Evolutionary conservation across 2,888 invertebrate species (phyloP), one percentile per base, ranked within the genome.

Genomic region (Heliconius erato): DNA sequence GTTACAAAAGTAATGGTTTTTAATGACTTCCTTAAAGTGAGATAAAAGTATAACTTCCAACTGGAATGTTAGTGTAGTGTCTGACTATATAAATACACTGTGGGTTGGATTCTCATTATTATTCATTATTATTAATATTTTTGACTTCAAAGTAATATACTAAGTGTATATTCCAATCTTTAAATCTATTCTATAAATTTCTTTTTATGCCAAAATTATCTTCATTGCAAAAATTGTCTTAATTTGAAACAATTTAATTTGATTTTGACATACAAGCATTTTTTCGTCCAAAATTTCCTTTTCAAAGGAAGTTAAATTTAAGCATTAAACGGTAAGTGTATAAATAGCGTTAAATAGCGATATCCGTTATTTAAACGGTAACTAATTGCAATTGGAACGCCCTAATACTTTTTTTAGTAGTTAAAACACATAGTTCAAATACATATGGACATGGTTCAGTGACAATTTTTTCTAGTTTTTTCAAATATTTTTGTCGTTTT

Each of bases 311-410:
- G 67, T 68, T 12, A 49, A 23, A 32, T 23, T 26, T 67, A 49
- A 44, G 28, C 28, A 67, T 44, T 78, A 67, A 28, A 49, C 12
- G 11, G 28, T n/a, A 44, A 67, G 67, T 78, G 78, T 44, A 35
- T 78, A 67, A 78, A 49, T 78, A 28, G 28, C 19, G 44, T 78
- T 78, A 78, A 78, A 19, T 78, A 67, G 40, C 67, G n/a, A 68
- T 68, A 67, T 78, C 78, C 78, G 78, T 28, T 67, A 28, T 68
- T 65, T 49, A 68, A 78, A 32, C 44, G 67, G 23, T 44, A 68
- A 44, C 44, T 67, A 68, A 78, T 78, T 78, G 67, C 67, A 78
- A 67, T 78, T 67, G 28, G 44, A 78, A 78, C 68, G 78, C 78
- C 67, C 28, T 28, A 49, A 23, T 68, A 49, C 28, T 65, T 68